Conservation (phyloP, 1,140 invertebrate genomes). For the Chironomus tepperi region DNA sequence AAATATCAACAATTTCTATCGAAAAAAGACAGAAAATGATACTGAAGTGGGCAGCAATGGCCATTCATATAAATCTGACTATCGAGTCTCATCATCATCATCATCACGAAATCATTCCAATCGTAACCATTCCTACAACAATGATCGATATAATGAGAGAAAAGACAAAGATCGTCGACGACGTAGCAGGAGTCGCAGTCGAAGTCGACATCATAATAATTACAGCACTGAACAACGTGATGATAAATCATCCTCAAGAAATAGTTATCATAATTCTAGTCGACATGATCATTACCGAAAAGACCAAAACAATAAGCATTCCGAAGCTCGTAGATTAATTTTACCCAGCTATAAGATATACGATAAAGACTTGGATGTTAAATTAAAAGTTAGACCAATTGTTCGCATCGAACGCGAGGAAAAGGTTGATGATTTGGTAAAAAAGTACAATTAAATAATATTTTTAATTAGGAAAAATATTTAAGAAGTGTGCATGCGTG, state of each 20-base stretch:
- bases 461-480: neutral
- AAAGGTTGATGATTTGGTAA: neutral
- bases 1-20: neutral
- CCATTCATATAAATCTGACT: neutral
- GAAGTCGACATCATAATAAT: neutral
- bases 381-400: neutral
- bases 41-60: neutral
- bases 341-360: neutral
- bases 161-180: neutral
- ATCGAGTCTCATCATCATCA: neutral
- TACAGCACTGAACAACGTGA: neutral
- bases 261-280: constrained; percentile 17
- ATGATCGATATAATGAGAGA: neutral
- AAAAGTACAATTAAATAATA: constrained; percentile 21
- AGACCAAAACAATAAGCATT: constrained; percentile 20
- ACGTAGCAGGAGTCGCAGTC: neutral
- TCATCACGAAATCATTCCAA: neutral
- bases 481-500: neutral
- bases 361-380: constrained; percentile 20
- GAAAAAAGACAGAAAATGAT: neutral
- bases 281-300: constrained; percentile 1
- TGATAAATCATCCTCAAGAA: neutral
- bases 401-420: constrained; percentile 17
- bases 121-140: neutral
- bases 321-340: neutral